These are phyloP conservation scores for Lagocephalus sceleratus DNA, from an alignment of 2,797 vertebrate species.

Conservation along the genomic window DNA sequence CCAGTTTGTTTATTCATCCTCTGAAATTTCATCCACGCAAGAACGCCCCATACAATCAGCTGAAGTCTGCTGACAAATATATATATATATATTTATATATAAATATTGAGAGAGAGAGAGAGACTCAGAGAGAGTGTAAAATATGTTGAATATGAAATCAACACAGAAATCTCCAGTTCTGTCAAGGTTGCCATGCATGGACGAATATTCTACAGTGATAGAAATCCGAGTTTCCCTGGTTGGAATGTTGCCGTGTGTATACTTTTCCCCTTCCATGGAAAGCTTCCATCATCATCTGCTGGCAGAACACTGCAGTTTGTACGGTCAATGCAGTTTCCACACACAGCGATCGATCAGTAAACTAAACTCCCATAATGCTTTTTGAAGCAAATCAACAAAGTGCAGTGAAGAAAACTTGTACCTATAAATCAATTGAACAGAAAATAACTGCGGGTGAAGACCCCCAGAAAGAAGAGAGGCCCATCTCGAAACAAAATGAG, in stretches of 20 bases:
- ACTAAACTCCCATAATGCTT: not conserved
- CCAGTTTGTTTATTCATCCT: constrained; percentile 26
- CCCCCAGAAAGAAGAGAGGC: not conserved
- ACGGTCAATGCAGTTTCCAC: constrained; percentile 1
- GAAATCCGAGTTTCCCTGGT: not conserved
- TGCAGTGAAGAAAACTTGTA: not conserved
- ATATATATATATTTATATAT: not conserved
- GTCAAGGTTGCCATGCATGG: too few relatives aligned
- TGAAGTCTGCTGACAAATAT: not conserved
- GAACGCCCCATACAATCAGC: constrained; percentile 10
- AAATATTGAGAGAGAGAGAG: too few relatives aligned
- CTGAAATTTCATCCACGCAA: constrained; percentile 20
- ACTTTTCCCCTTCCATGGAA: constrained; percentile 3
- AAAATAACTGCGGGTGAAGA: not conserved
- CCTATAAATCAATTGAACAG: not conserved
- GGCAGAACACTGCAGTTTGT: not conserved
- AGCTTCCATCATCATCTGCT: not conserved
- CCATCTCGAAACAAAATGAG: too few relatives aligned
- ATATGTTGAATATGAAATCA: too few relatives aligned
- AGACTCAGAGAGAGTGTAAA: too few relatives aligned
- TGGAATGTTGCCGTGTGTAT: not conserved
- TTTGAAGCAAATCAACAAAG: constrained; percentile 14
- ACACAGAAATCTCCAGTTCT: too few relatives aligned
- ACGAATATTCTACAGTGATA: not conserved
- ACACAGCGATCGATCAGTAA: constrained; percentile 1